Evolutionary conservation across 2,888 invertebrate species (phyloP).

Genomic region (Aproaerema taeniolella): DNA sequence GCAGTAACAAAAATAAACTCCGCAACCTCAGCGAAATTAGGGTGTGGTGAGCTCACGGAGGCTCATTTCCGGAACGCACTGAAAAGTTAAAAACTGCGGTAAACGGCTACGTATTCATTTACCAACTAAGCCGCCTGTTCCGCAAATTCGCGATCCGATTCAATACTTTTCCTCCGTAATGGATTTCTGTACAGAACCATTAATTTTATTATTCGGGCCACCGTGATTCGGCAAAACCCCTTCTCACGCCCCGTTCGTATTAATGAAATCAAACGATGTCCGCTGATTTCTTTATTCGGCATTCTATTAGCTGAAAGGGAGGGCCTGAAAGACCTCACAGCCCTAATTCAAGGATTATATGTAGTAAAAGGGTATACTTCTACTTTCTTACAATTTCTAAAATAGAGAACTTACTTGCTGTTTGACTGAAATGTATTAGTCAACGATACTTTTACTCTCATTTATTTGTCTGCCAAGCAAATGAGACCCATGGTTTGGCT

Average conservation of each 20-base stretch:
- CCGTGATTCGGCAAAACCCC: slow-evolving; percentile 49
- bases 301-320: slow-evolving; percentile 15
- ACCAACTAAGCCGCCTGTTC: slow-evolving; percentile 18
- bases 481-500: no score
- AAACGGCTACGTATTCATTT: slow-evolving; percentile 9
- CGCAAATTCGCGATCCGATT: slow-evolving; percentile 20
- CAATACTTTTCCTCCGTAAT: slow-evolving; percentile 36
- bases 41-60: not conserved
- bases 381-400: no score
- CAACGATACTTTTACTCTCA: no score
- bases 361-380: not conserved
- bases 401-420: no score
- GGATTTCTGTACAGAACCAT: slow-evolving; percentile 50
- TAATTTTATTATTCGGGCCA: slow-evolving; percentile 56
- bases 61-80: slow-evolving; percentile 6
- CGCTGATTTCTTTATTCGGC: slow-evolving; percentile 32
- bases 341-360: not conserved
- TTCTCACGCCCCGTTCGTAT: slow-evolving; percentile 38
- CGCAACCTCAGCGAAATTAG: no score
- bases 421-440: no score
- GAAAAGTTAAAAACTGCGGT: slow-evolving; percentile 6
- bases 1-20: no score
- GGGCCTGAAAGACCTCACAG: not conserved
- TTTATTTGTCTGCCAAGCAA: no score
- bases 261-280: slow-evolving; percentile 49